These are phyloP conservation scores for Toxostoma redivivum DNA, from an alignment of 2,113 vertebrate species.

Conservation along the genomic window DNA sequence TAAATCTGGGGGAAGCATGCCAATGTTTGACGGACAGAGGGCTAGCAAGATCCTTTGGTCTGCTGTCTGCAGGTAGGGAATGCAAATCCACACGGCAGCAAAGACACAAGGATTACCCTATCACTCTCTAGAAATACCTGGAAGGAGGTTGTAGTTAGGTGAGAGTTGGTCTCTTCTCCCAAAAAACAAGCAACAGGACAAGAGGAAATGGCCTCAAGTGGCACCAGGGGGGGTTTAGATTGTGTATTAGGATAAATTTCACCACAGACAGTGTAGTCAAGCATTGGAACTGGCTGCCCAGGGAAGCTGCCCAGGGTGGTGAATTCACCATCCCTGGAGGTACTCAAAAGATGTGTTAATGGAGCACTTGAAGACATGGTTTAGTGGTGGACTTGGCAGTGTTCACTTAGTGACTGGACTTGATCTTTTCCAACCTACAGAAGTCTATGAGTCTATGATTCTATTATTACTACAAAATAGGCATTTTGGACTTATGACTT, in stretches of 20 bases:
- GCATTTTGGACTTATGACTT: not conserved
- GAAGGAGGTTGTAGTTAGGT: not conserved
- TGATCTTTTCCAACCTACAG: not conserved
- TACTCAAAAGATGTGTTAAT: not conserved
- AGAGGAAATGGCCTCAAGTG: not conserved
- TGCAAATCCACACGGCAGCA: not conserved
- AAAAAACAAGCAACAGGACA: not conserved
- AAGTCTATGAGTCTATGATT: not conserved
- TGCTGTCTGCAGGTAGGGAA: not conserved
- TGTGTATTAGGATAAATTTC: not conserved
- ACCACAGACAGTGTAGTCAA: not conserved
- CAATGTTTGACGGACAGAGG: rapidly evolving
- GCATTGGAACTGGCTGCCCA: not conserved
- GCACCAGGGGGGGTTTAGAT: not conserved
- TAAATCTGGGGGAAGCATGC: not conserved
- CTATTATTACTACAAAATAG: not conserved
- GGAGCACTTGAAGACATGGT: not conserved
- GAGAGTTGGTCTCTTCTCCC: not conserved
- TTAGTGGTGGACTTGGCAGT: not conserved
- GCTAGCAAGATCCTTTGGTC: not conserved
- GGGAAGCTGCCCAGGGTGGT: too few relatives aligned
- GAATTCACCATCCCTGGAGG: not conserved
- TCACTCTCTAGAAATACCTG: not conserved
- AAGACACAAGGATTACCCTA: not conserved
- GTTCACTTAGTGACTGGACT: not conserved